Conservation (phyloP, 1,140 invertebrate genomes). For the Camponotus vicinus region DNA sequence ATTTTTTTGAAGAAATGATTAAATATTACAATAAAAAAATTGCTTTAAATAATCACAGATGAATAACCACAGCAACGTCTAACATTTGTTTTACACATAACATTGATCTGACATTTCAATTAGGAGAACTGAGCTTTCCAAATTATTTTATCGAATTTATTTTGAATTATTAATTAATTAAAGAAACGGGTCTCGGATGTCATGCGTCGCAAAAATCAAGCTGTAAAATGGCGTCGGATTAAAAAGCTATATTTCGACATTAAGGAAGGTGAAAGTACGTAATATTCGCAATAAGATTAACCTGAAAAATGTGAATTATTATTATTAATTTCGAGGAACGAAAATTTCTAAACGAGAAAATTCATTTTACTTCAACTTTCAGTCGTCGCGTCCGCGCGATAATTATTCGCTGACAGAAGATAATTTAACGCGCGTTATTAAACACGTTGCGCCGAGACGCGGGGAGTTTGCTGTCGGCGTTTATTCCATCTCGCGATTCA, state of each 20-base stretch:
- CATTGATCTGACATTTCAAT: background rate
- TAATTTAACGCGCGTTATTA: constrained; percentile 58
- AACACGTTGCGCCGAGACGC: constrained; percentile 24
- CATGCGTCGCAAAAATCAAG: constrained; percentile 38
- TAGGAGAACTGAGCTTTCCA: background rate
- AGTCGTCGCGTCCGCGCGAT: constrained; percentile 20
- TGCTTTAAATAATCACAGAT: background rate
- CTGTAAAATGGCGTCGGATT: constrained; percentile 31
- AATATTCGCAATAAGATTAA: background rate
- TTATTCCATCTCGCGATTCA: constrained; percentile 57
- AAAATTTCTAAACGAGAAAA: constrained; percentile 2
- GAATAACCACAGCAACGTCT: background rate
- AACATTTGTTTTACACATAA: constrained; percentile 28
- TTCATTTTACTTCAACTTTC: background rate
- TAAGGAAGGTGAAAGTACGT: constrained; percentile 1
- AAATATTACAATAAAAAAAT: background rate
- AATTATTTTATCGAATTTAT: constrained; percentile 16
- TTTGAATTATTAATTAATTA: background rate
- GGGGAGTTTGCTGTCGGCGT: constrained; percentile 15
- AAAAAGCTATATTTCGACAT: background rate
- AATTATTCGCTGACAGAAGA: constrained; percentile 54
- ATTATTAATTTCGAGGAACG: background rate
- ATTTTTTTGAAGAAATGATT: background rate
- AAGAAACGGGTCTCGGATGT: background rate
- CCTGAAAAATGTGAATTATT: background rate